Conservation (phyloP, 2,888 invertebrate genomes). For the Elysia crispata region DNA sequence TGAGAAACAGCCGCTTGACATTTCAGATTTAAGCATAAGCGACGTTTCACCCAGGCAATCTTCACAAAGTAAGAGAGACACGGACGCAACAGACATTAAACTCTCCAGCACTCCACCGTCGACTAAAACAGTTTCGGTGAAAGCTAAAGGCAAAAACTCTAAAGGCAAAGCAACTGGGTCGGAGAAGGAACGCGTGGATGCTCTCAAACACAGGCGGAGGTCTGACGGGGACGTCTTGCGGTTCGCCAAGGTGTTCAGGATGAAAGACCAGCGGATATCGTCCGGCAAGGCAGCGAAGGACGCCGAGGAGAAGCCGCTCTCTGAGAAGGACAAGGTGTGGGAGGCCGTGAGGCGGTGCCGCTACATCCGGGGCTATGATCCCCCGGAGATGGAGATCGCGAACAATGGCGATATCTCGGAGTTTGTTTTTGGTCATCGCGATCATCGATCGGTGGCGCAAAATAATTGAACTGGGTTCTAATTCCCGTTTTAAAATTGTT, state of each 20-base stretch:
- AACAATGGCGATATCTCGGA: constrained; percentile 38
- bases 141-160: not conserved
- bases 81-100: not conserved
- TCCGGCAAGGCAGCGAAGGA: not conserved
- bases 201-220: constrained; percentile 2
- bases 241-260: not conserved
- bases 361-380: constrained; percentile 59
- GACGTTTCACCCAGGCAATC: not conserved
- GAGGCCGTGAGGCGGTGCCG: constrained; percentile 53
- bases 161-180: not conserved
- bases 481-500: too few relatives aligned
- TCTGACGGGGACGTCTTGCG: constrained; percentile 42
- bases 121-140: not conserved
- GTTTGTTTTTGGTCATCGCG: constrained; percentile 55
- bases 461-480: not conserved
- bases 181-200: not conserved
- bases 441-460: not conserved
- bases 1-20: not conserved
- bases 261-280: not conserved
- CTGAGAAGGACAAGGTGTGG: constrained; percentile 50
- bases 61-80: not conserved
- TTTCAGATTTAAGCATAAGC: not conserved
- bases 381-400: constrained; percentile 58
- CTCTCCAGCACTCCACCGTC: not conserved
- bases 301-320: not conserved